Evolutionary conservation across 2,888 invertebrate genomes (phyloP).

Genomic region (Caenorhabditis wallacei): DNA sequence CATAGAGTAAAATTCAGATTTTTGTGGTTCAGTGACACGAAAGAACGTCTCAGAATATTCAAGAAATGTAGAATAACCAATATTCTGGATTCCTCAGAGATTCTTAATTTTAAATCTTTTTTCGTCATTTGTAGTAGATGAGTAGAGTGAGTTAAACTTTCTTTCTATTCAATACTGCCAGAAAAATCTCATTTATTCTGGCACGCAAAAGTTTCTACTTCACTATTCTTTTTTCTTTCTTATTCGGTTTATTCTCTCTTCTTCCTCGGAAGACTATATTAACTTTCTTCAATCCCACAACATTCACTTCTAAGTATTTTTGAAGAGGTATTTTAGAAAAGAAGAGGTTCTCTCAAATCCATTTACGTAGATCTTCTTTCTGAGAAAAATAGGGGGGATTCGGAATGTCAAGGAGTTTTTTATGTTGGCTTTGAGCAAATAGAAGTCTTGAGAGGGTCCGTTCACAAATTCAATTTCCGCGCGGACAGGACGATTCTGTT

Average conservation of each 20-base stretch:
- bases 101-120: background rate
- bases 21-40: background rate
- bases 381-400: conserved; percentile 15
- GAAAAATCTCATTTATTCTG: conserved; percentile 62
- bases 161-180: conserved; percentile 32
- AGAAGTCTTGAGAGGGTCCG: conserved; percentile 25
- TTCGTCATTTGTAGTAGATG: conserved; percentile 14
- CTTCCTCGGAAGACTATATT: conserved; percentile 3
- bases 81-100: background rate
- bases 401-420: conserved; percentile 41
- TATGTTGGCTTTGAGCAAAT: conserved; percentile 10
- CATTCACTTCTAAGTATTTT: background rate
- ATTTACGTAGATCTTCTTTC: conserved; percentile 33
- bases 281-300: background rate
- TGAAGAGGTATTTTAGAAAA: background rate
- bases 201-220: conserved; percentile 53
- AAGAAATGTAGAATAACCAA: background rate
- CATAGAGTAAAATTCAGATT: background rate
- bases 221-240: background rate
- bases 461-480: conserved; percentile 44
- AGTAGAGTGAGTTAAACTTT: conserved; percentile 32
- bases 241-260: conserved; percentile 1
- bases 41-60: background rate
- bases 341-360: conserved; percentile 9
- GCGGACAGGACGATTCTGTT: conserved; percentile 38